Evolutionary conservation across 2,797 vertebrate species (phyloP).

Genomic region (Xiphophorus birchmanni): DNA sequence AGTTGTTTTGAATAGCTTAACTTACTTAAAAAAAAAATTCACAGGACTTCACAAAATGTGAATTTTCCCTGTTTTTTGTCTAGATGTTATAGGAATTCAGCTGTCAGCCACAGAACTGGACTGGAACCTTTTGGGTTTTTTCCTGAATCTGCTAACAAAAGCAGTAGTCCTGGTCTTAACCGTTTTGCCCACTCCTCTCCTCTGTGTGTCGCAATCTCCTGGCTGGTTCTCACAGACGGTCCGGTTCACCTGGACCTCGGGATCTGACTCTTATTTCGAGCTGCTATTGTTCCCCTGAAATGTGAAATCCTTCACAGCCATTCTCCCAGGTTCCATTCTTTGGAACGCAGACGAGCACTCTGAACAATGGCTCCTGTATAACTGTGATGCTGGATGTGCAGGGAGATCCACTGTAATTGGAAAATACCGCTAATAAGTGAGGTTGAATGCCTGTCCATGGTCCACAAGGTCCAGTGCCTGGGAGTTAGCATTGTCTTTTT

Average conservation of each 20-base stretch:
- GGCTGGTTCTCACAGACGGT: constrained; percentile 35
- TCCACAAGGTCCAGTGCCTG: constrained; percentile 43
- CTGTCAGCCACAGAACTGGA: not conserved
- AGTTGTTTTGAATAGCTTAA: not conserved
- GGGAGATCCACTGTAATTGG: constrained; percentile 54
- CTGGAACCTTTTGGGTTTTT: constrained; percentile 11
- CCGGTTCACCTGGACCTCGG: constrained; percentile 43
- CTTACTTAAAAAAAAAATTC: not conserved
- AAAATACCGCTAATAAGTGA: constrained; percentile 60
- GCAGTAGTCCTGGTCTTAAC: constrained; percentile 8
- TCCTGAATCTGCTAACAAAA: constrained; percentile 21
- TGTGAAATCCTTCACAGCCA: constrained; percentile 45
- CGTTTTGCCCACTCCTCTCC: constrained; percentile 27
- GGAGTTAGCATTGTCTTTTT: constrained; percentile 48
- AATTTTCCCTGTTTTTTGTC: not conserved
- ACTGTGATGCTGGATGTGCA: constrained; percentile 43
- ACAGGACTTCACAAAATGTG: not conserved
- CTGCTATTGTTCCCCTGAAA: constrained; percentile 59
- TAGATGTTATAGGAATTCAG: constrained; percentile 5
- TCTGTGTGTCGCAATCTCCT: constrained; percentile 39
- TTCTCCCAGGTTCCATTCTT: constrained; percentile 43
- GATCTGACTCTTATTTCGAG: constrained; percentile 34
- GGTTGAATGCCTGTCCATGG: constrained; percentile 51
- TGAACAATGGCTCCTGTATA: constrained; percentile 58
- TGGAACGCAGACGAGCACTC: constrained; percentile 47